A percentile compares a stretch with the other conserved stretches of the same genome.
Evolutionary conservation across 2,797 vertebrate genomes (phyloP).

Genomic region (Chloroceryle amazona): DNA sequence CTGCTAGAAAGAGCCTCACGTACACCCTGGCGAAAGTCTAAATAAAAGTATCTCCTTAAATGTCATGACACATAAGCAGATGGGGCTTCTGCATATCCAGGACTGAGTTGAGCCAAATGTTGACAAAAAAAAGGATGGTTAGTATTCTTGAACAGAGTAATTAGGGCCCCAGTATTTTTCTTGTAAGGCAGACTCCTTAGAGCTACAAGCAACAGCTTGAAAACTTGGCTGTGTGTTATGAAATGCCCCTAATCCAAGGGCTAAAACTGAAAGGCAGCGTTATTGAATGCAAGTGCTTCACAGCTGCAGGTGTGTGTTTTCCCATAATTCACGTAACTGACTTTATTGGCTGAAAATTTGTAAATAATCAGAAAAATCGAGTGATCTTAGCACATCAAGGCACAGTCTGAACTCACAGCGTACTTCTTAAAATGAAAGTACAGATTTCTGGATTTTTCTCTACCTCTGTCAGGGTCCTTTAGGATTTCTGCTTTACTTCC

Average conservation of each 20-base stretch:
- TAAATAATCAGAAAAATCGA: not conserved
- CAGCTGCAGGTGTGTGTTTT: not conserved
- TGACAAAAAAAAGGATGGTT: not conserved
- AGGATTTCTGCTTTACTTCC: not conserved
- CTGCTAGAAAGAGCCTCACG: not conserved
- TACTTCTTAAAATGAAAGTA: not conserved
- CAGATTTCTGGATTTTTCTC: not conserved
- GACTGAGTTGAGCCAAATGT: not conserved
- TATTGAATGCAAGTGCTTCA: conserved; percentile 33
- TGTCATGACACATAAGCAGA: not conserved
- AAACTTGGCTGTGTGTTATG: conserved; percentile 12
- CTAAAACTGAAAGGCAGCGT: not conserved
- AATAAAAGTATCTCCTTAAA: not conserved
- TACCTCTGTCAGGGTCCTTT: not conserved
- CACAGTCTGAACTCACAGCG: rapidly evolving
- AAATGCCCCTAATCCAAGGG: conserved; percentile 50
- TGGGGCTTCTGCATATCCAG: not conserved
- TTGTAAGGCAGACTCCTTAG: not conserved
- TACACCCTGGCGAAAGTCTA: not conserved
- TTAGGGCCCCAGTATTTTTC: not conserved
- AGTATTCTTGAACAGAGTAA: conserved; percentile 26
- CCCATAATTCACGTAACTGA: not conserved
- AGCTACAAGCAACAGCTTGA: not conserved
- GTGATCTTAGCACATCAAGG: not conserved
- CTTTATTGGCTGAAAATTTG: conserved; percentile 16